Base-by-base conservation (phyloP, 2,888 invertebrate species). In the Saturnia japonica region DNA sequence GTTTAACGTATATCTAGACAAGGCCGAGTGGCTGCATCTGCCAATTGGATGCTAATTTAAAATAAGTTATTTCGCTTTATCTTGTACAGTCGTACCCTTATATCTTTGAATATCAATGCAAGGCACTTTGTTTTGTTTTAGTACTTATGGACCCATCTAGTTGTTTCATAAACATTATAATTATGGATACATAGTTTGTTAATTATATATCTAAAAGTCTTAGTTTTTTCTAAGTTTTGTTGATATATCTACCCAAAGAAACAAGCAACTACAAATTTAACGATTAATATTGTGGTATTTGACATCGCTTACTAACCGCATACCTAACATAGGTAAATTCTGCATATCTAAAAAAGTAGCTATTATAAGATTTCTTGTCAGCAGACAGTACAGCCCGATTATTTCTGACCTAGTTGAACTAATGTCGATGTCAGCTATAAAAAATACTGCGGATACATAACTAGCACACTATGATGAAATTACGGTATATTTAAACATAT, bases 401-500 rank as follows among this genome's bases (percentile, higher is more conserved):
- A 60, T 60, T 28, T 14, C 3, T 4, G 28, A 12, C 0, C 28
- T 14, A 60, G 25, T 60, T 14, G 28, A 28, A 19, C 25, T 22
- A 2, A 22, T 47, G 8, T n/a, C 19, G 6, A 16, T 47, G 7
- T 47, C 47, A 47, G 47, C 47, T 7, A 47, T 19, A n/a, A n/a
- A 47, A 4, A 19, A 47, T 19, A 19, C 0, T 47, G 7, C 0
- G 16, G 8, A 47, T 19, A 47, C 7, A 19, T 47, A 47, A 6
- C 16, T 8, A 34, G 6, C 34, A 6, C n/a, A n/a, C 1, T 43
- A 12, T 12, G 43, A 7, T 19, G n/a, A 47, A 47, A 47, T 47
- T 19, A 47, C 19, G 19, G n/a, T 47, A 51, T 8, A 16, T 51
- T 7, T 19, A 14, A 51, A 51, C 19, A 51, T 7, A 76, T 78